These are phyloP conservation scores for Caenorhabditis angaria DNA, from an alignment of 2,888 invertebrate genomes.

Conservation along the genomic window DNA sequence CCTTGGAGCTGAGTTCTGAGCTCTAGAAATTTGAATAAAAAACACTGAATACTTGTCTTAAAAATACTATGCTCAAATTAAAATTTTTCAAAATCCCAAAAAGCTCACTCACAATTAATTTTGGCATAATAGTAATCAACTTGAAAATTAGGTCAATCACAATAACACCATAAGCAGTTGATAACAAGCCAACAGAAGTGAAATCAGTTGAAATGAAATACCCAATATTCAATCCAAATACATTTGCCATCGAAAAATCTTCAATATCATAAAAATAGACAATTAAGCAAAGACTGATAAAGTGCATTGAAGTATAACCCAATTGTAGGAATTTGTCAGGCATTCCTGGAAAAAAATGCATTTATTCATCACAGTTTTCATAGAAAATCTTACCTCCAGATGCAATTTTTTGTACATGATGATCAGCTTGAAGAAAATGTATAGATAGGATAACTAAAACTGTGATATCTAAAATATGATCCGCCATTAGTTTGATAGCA, in stretches of 20 bases:
- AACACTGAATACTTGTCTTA: not conserved
- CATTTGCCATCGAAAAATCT: slow-evolving; percentile 23
- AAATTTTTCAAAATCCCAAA: not conserved
- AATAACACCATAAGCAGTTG: slow-evolving; percentile 23
- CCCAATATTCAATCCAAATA: slow-evolving; percentile 14
- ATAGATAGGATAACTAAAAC: slow-evolving; percentile 5
- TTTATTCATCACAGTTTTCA: not conserved
- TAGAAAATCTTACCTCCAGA: no score
- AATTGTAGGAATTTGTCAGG: slow-evolving; percentile 17
- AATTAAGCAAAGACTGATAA: not conserved
- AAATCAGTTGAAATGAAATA: slow-evolving; percentile 2
- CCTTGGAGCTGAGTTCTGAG: no score
- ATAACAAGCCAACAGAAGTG: slow-evolving; percentile 17
- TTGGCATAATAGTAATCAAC: slow-evolving; percentile 25
- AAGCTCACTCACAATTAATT: slow-evolving; percentile 12
- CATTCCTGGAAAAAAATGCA: slow-evolving; percentile 11
- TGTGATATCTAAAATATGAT: slow-evolving; percentile 15
- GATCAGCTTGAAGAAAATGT: slow-evolving; percentile 17
- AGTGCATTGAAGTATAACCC: not conserved
- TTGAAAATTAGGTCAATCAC: slow-evolving; percentile 27
- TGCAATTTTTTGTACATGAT: slow-evolving; percentile 11
- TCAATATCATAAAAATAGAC: not conserved
- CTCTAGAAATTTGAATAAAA: no score
- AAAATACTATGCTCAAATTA: not conserved
- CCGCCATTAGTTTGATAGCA: slow-evolving; percentile 17